Conservation (phyloP, 2,113 vertebrate genomes). For the Megalops atlanticus region DNA sequence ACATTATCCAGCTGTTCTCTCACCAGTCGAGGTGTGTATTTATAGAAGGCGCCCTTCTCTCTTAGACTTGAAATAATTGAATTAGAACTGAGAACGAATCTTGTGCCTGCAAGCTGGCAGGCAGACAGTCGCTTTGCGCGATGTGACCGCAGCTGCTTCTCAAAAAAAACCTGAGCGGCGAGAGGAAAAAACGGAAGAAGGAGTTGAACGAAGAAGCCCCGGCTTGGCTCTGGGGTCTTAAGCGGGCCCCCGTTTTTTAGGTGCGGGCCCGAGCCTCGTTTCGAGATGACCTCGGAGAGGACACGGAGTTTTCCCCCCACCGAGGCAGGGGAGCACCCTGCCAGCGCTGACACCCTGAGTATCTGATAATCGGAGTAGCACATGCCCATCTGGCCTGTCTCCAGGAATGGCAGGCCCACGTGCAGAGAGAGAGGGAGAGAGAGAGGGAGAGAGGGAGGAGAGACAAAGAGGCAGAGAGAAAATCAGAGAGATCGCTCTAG, state of each 20-base stretch:
- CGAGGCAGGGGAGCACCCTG: no score
- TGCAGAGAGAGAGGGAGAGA: constrained; percentile 47
- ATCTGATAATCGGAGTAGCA: background rate
- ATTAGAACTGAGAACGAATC: background rate
- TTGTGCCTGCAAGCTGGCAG: background rate
- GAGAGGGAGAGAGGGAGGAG: background rate
- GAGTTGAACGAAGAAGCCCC: background rate
- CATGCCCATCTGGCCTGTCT: constrained; percentile 60
- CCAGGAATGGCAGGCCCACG: constrained; percentile 63
- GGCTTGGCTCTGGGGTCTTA: background rate
- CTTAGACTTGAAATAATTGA: constrained; percentile 68
- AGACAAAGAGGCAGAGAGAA: constrained; percentile 49
- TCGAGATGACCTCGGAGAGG: no score
- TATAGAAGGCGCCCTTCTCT: constrained; percentile 69
- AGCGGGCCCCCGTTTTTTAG: no score
- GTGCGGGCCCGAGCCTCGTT: no score
- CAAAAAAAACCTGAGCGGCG: no score
- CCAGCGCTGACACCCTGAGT: background rate
- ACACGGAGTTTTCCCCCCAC: no score
- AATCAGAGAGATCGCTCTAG: constrained; percentile 59
- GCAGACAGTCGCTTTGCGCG: background rate
- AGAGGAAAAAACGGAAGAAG: background rate
- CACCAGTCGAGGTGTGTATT: constrained; percentile 69
- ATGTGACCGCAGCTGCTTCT: background rate
- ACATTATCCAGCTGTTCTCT: constrained; percentile 74